These are phyloP conservation scores for Caenorhabditis sp. DNA, from an alignment of 2,888 invertebrate species.

Conservation along the genomic window DNA sequence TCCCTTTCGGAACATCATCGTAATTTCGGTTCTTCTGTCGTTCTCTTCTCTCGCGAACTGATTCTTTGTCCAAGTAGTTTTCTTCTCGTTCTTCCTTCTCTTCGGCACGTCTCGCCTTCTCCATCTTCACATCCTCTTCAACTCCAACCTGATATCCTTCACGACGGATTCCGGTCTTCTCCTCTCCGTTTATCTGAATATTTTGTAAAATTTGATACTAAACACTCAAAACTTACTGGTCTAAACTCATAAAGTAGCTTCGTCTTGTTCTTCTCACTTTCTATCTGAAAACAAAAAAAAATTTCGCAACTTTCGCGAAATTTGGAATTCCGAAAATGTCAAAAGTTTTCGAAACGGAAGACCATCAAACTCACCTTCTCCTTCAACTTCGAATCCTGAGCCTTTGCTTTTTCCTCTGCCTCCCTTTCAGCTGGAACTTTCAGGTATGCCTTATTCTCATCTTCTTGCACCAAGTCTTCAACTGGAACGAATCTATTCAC, in stretches of 20 bases:
- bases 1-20: neutral
- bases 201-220: neutral
- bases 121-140: neutral
- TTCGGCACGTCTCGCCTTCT: neutral
- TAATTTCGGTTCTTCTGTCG: neutral
- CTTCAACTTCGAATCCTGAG: neutral
- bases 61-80: neutral
- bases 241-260: constrained; percentile 13
- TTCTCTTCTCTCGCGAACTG: neutral
- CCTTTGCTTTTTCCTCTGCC: neutral
- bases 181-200: neutral
- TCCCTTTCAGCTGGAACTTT: neutral
- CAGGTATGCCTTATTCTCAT: neutral
- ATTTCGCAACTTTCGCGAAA: neutral
- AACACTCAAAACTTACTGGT: neutral
- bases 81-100: neutral
- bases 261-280: neutral
- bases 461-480: neutral
- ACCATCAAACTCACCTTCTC: neutral
- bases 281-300: neutral
- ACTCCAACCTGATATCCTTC: neutral
- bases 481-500: neutral
- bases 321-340: too few species aligned
- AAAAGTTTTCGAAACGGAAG: too few species aligned
- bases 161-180: neutral